Base-by-base conservation (phyloP, 2,888 invertebrate species). In the Hirudinaria manillensis region DNA sequence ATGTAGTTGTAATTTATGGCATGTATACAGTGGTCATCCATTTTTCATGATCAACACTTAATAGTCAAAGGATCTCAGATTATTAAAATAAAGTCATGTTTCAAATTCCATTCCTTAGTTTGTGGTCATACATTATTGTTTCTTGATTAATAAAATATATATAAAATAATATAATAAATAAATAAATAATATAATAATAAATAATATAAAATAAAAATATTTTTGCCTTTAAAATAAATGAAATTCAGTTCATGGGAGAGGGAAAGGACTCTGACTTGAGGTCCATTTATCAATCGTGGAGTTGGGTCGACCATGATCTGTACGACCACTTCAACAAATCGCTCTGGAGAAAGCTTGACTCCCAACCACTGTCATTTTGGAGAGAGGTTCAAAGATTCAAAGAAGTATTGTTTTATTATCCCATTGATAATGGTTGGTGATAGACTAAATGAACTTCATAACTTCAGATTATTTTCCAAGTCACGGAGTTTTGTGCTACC, bases 301-400 rank as follows among this genome's bases (percentile, higher is more conserved):
- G 83, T 75, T 55, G 71, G 38, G 79, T 80, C 13, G 84, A 84
- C 78, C 83, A 82, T 74, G 67, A 77, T 21, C 79, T 84, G 6
- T 84, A 82, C 78, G 80, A 83, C 29, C 79, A 81, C 78, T 84
- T 83, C 76, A 83, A 83, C 76, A 76, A 76, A 61, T 81, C 82
- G 0, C 81, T 84, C 32, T 83, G 83, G 83, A 70, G 75, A 53
- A 81, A 80, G 71, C 74, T 84, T 2, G 66, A 66, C 2, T 29
- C 66, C 3, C 80, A 82, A 34, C 80, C 81, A 1, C 53, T 75
- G 0, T 80, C 78, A 34, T 83, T 83, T 74, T 77, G 75, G 45
- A 78, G 79, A 13, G 79, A 79, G 55, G 71, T 79, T 45, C 13
- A 45, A 13, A 56, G 72, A 53, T 77, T 75, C 56, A 75, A 65